Evolutionary conservation across 2,113 vertebrate genomes (phyloP).

Genomic region (Hydrochoerus hydrochaeris): DNA sequence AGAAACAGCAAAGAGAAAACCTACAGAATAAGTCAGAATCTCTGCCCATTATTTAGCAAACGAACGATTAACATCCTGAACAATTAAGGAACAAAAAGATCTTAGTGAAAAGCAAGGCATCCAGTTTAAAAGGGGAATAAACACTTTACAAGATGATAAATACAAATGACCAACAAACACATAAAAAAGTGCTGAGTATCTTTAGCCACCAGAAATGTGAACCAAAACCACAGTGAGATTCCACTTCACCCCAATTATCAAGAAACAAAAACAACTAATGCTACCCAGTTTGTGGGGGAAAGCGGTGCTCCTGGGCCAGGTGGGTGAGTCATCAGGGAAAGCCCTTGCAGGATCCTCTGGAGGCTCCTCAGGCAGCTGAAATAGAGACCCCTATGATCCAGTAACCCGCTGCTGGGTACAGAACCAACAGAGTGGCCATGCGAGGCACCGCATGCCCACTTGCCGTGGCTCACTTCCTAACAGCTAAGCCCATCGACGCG

Average conservation of each 20-base stretch:
- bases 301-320: not conserved
- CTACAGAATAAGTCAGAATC: not conserved
- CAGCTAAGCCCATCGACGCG: not conserved
- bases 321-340: rapidly evolving
- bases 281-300: not conserved
- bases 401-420: not conserved
- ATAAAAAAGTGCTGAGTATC: not conserved
- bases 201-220: not conserved
- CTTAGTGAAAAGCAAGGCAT: not conserved
- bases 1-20: not conserved
- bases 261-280: not conserved
- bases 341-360: not conserved
- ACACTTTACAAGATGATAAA: not conserved
- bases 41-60: not conserved
- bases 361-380: not conserved
- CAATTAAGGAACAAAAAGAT: not conserved
- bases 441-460: not conserved
- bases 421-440: no score
- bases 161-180: not conserved
- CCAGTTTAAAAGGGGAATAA: not conserved
- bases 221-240: not conserved
- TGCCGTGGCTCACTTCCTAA: no score
- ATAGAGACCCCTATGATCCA: not conserved
- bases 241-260: not conserved
- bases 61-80: not conserved